Base-by-base conservation (phyloP, 2,888 invertebrate genomes). In the Campaea margaritaria region DNA sequence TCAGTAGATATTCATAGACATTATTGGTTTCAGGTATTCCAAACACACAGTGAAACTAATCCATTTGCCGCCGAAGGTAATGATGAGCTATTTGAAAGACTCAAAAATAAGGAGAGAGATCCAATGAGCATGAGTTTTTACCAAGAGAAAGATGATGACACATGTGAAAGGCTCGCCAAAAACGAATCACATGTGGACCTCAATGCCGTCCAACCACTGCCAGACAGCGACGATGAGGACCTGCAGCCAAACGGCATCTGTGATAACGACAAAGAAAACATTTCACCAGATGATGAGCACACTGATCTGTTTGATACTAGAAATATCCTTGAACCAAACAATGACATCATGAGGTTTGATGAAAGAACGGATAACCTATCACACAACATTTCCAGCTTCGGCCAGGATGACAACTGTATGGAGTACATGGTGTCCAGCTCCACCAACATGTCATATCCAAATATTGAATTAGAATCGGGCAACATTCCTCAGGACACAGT, bases 111-210 rank as follows among this genome's bases (percentile, higher is more conserved):
- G 75, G 93, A 94, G 75, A 85, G 93, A 58, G 94, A 94, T 84
- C 94, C 94, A 13, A 94, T 94, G 94, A 94, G 93, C 65, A 94
- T 94, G 94, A 94, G 94, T 54, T 94, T 94, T 78, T 94, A 94
- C 74, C 94, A 94, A 73, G 94, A 94, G 73, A 93, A 94, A 75
- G 93, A 93, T 70, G 93, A 93, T 68, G 93, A 93, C 63, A 91
- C 91, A 1, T 89, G 90, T 75, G 92, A 92, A 71, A 83, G 87
- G 53, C 83, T 87, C 53, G 65, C 78, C 38, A 83, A 79, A 69
- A 78, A 75, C 58, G 83, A 82, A 53, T 84, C 91, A 72, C 89
- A 87, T 45, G 93, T 94, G 44, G 94, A 94, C 79, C 86, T 94
- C 28, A 94, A 94, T 76, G 93, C 94, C 64, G 94, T 94, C 16